phyloP scores from a whole-genome alignment of 35 echinoderm and acorn worm genomes.

The Ophiothrix spiculata region DNA sequence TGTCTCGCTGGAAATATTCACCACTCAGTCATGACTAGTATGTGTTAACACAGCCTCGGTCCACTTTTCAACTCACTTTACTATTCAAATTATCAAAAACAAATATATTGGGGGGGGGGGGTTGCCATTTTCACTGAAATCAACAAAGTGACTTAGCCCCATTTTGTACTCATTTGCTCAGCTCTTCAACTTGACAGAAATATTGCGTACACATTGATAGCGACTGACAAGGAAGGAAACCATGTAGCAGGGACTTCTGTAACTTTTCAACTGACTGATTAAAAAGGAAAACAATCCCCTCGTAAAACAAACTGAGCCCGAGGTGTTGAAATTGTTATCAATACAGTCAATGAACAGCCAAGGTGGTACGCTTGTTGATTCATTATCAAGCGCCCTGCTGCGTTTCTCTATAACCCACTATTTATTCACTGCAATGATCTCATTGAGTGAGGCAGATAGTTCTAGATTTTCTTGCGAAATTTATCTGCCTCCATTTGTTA shows the following conservation, averaged over 20 bases:
- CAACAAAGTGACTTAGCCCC: too few species aligned
- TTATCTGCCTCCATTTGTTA: too few species aligned
- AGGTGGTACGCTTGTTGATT: not conserved
- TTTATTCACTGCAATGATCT: not conserved
- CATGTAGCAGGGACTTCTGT: not conserved
- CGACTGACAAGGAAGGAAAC: not conserved
- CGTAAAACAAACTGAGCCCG: not conserved
- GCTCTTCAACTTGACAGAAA: not conserved
- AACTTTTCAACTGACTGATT: not conserved
- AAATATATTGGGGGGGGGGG: too few species aligned
- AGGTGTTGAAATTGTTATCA: constrained; percentile 3
- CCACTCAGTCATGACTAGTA: too few species aligned
- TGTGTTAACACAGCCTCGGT: too few species aligned
- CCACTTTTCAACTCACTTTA: too few species aligned
- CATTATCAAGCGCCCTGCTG: not conserved
- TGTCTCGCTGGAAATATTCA: too few species aligned
- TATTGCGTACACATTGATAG: not conserved
- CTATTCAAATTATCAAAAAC: too few species aligned
- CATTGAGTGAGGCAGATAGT: too few species aligned
- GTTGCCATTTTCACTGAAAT: too few species aligned
- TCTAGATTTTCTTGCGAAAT: too few species aligned
- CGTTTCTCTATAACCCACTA: not conserved
- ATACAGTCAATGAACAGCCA: not conserved
- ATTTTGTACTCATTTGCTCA: too few species aligned
- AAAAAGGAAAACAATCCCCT: not conserved